A percentile compares a stretch with the other conserved stretches of the same genome.
Conservation (phyloP, 2,888 invertebrate genomes). For the Coleophora flavipennella region DNA sequence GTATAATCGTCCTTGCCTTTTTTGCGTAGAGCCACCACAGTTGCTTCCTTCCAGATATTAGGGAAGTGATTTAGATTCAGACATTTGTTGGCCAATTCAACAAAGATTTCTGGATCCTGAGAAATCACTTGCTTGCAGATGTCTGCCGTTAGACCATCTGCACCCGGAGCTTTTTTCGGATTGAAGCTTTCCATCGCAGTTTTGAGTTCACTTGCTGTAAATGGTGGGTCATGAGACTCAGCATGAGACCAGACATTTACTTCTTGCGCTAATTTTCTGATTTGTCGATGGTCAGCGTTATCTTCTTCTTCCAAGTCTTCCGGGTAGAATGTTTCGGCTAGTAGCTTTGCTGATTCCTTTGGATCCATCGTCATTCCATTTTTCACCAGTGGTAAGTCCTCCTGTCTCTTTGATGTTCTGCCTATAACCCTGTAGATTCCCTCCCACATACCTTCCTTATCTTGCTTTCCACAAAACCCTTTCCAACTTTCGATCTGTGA, state of each 20-base stretch:
- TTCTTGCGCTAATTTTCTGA: background rate
- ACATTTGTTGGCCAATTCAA: constrained; percentile 4
- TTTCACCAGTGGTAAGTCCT: background rate
- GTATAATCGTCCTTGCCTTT: constrained; percentile 5
- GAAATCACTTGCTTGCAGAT: constrained; percentile 13
- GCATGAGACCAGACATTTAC: background rate
- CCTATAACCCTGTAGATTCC: background rate
- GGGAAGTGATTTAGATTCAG: constrained; percentile 5
- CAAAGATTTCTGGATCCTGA: background rate
- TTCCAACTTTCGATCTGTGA: background rate
- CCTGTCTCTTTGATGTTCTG: background rate
- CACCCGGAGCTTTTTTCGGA: constrained; percentile 16
- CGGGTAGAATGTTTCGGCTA: background rate
- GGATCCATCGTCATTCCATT: background rate
- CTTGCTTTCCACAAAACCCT: background rate
- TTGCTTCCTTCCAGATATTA: constrained; percentile 6
- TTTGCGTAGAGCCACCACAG: constrained; percentile 2
- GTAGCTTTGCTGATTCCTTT: background rate
- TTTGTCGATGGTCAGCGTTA: background rate
- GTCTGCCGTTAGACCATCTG: constrained; percentile 15
- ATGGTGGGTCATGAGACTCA: constrained; percentile 9
- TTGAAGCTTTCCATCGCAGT: constrained; percentile 1
- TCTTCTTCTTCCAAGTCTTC: background rate
- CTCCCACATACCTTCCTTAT: background rate
- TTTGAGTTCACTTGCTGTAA: constrained; percentile 5